A percentile compares a stretch with the other conserved stretches of the same genome.
Conservation (phyloP, 1,140 invertebrate species). For the Papilio helenus region DNA sequence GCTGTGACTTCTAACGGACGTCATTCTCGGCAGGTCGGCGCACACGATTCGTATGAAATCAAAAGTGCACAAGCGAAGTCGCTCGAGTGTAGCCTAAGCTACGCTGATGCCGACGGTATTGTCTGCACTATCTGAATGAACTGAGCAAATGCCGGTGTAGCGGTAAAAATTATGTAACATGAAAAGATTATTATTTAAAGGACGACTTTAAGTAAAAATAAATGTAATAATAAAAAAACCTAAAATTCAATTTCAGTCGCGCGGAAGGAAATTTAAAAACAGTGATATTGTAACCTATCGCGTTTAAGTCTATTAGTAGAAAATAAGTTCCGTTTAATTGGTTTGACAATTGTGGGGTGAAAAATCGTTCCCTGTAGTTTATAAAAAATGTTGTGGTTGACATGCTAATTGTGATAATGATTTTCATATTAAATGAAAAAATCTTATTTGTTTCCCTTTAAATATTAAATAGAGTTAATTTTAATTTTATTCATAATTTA, state of each 20-base stretch:
- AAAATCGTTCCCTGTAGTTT: no score
- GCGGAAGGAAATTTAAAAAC: background rate
- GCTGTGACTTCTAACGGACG: constrained; percentile 55
- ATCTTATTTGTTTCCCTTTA: no score
- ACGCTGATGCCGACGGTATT: background rate
- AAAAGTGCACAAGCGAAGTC: constrained; percentile 64
- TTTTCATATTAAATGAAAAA: no score
- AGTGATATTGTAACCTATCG: background rate
- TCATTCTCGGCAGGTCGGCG: constrained; percentile 53
- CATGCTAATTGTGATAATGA: no score
- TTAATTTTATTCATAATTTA: no score
- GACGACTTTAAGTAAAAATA: background rate
- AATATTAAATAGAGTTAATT: no score
- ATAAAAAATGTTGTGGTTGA: no score
- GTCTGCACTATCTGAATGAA: background rate
- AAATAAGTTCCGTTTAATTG: background rate
- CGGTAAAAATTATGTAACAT: background rate
- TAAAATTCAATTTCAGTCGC: background rate
- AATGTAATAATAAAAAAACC: background rate
- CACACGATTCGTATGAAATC: constrained; percentile 60
- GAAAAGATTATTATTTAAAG: background rate
- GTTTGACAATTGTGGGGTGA: background rate
- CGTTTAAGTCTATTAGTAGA: background rate
- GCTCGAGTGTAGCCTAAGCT: constrained; percentile 30
- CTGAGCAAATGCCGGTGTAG: background rate